Base-by-base conservation (phyloP, 2,113 vertebrate species). In the Craseonycteris thonglongyai region DNA sequence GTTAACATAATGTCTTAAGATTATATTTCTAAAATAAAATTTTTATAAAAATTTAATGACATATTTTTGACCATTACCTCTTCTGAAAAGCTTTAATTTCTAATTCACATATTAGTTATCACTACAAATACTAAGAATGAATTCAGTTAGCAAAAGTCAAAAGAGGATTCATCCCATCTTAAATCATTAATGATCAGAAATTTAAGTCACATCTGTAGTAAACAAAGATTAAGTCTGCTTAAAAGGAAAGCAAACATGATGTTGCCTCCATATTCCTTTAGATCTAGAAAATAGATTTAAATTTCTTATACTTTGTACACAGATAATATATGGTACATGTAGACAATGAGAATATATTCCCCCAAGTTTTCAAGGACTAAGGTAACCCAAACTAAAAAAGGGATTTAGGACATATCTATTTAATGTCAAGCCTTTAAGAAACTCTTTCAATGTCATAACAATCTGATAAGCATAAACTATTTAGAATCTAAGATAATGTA, bases 181-280 rank as follows among this genome's bases (percentile, higher is more conserved):
- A 59, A 91, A 49, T 95, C 91, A 80, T 81, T 66, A 66, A 38
- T 56, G 35, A 86, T 92, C 56, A 96, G 35, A 95, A 82, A 78
- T 86, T 7, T 33, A 85, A 9, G 19, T 82, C 13, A 59, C 8
- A 81, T 45, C 16, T 76, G 22, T 12, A 86, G 14, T 58, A 85
- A 95, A 91, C 19, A 90, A 88, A 63, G 26, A 59, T 76, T 89
- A 9, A 12, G 21, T 54, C 59, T 66, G 11, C 16, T 78, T 59
- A 82, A 79, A 80, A 59, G 45, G 47, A 72, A 80, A 68, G 68
- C 47, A 75, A 71, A 11, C 10, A 59, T 47, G 16, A 40, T 54
- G 15, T 35, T 35, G 33, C 66, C 30, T 1, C 82, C 28, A 65
- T 6, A 76, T 58, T 40, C 15, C n/a, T 49, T 91, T 61, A 38